phyloP scores from a whole-genome alignment of 2,113 vertebrate genomes.

The Symphodus melops region DNA sequence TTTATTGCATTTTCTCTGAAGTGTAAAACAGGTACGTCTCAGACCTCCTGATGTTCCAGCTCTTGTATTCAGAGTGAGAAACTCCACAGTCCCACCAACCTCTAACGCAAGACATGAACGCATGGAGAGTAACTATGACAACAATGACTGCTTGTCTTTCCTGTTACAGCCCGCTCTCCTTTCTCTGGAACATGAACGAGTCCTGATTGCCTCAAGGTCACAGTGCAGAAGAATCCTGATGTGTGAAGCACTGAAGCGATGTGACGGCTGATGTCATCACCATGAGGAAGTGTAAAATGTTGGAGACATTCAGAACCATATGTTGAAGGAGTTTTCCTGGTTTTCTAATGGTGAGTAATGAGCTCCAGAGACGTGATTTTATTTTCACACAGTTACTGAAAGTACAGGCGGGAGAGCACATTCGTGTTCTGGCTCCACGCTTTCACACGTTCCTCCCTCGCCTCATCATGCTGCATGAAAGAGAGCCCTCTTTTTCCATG shows the following conservation, averaged over 20 bases:
- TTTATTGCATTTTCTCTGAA: too few species aligned
- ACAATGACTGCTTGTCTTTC: slow-evolving; percentile 1
- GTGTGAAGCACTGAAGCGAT: background rate
- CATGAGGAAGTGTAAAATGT: background rate
- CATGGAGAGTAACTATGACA: background rate
- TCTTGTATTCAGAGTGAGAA: background rate
- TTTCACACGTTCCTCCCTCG: slow-evolving; percentile 32
- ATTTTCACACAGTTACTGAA: slow-evolving; percentile 26
- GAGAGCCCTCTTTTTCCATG: slow-evolving; percentile 15
- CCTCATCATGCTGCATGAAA: slow-evolving; percentile 16
- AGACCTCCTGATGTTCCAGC: too few species aligned
- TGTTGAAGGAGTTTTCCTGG: background rate
- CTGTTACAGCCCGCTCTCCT: slow-evolving; percentile 7
- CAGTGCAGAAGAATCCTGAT: background rate
- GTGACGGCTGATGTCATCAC: background rate
- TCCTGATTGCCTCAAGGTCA: slow-evolving; percentile 28
- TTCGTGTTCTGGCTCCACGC: slow-evolving; percentile 36
- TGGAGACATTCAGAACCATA: slow-evolving; percentile 19
- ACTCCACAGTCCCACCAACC: background rate
- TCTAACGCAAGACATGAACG: background rate
- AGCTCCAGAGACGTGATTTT: slow-evolving; percentile 28
- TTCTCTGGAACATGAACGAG: slow-evolving; percentile 28
- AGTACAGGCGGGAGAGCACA: slow-evolving; percentile 22
- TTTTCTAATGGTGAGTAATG: slow-evolving; percentile 42
- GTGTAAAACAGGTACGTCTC: too few species aligned